phyloP scores from a whole-genome alignment of 2,888 invertebrate species.

The Pandemis cinnamomeana region DNA sequence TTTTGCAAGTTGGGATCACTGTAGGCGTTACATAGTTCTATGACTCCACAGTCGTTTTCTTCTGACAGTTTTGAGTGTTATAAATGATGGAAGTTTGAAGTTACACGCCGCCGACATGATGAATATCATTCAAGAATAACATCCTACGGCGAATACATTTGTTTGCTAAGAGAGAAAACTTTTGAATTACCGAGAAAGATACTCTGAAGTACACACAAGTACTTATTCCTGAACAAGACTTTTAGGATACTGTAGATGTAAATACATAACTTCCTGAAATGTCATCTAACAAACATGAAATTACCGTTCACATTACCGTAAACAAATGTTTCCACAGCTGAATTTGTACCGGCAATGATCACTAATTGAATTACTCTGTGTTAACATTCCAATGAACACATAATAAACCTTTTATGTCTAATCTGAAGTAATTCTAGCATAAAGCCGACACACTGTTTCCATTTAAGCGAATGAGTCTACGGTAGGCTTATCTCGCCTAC shows the following conservation, averaged over 20 bases:
- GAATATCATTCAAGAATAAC: slow-evolving; percentile 37
- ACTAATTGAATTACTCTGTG: slow-evolving; percentile 19
- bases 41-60: slow-evolving; percentile 37
- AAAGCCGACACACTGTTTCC: background rate
- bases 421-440: background rate
- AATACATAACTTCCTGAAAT: background rate
- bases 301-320: background rate
- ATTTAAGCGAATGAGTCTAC: background rate
- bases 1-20: slow-evolving; percentile 13
- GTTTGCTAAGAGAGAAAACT: slow-evolving; percentile 23
- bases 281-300: background rate
- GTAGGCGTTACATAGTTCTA: slow-evolving; percentile 29
- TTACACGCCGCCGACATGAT: slow-evolving; percentile 31
- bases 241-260: background rate
- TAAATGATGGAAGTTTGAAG: slow-evolving; percentile 39
- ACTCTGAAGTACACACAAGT: background rate
- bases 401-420: slow-evolving; percentile 10
- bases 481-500: background rate
- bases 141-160: slow-evolving; percentile 34
- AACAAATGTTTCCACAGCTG: background rate
- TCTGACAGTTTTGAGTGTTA: slow-evolving; percentile 37
- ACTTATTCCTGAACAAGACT: slow-evolving; percentile 3
- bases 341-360: slow-evolving; percentile 3
- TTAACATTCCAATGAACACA: slow-evolving; percentile 19
- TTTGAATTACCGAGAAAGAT: slow-evolving; percentile 3